A percentile compares a stretch with the other conserved stretches of the same genome.
These are phyloP conservation scores for Anodontia alba DNA, from an alignment of 2,888 invertebrate genomes.

Conservation along the genomic window DNA sequence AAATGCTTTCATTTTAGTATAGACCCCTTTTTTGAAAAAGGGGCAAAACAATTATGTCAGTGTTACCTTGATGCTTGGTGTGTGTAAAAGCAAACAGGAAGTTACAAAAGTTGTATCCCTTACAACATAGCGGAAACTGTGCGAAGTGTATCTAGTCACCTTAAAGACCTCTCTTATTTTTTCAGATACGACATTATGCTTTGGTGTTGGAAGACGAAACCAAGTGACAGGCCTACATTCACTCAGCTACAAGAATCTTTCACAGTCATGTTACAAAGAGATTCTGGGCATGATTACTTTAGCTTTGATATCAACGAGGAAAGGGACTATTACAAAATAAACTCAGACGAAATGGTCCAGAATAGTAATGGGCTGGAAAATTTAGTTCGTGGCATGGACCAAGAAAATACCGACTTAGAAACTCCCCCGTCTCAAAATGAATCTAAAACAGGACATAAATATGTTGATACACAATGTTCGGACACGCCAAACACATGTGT, in stretches of 20 bases:
- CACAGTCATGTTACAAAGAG: slow-evolving; percentile 69
- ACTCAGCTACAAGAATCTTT: slow-evolving; percentile 58
- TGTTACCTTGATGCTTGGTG: no score
- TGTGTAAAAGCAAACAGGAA: no score
- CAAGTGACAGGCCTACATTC: slow-evolving; percentile 67
- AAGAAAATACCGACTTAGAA: not conserved
- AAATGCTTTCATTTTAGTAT: no score
- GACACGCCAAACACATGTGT: no score
- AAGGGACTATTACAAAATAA: slow-evolving; percentile 46
- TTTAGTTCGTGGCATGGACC: no score
- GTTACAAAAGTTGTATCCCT: no score
- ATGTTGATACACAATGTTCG: no score
- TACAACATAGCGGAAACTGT: no score
- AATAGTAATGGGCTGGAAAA: not conserved
- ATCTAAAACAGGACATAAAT: no score
- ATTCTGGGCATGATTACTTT: slow-evolving; percentile 65
- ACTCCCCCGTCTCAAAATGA: not conserved
- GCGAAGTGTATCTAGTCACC: no score
- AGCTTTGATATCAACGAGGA: slow-evolving; percentile 58
- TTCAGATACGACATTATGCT: slow-evolving; percentile 73
- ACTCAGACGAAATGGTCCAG: slow-evolving; percentile 47
- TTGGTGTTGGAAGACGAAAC: slow-evolving; percentile 69
- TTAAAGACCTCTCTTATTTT: slow-evolving; percentile 30
- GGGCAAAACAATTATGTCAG: no score
- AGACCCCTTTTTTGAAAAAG: no score